Conservation (phyloP, 2,888 invertebrate genomes). For the Mythimna ferrago region DNA sequence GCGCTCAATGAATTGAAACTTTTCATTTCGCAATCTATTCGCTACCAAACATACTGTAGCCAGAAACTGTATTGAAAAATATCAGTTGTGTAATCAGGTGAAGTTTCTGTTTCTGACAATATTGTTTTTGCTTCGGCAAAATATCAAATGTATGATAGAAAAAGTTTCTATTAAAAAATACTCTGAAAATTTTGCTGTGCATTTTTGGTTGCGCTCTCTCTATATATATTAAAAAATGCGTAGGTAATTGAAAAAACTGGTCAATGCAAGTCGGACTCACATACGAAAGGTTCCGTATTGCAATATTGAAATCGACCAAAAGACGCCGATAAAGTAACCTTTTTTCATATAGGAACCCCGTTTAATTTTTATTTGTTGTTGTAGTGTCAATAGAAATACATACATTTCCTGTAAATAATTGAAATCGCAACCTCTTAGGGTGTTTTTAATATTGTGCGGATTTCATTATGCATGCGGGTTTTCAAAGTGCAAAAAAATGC, state of each 20-base stretch:
- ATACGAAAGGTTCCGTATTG: too few species aligned
- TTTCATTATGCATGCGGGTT: too few species aligned
- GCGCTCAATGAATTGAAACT: slow-evolving; percentile 59
- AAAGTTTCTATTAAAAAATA: slow-evolving; percentile 17
- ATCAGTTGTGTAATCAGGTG: slow-evolving; percentile 38
- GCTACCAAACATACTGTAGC: slow-evolving; percentile 39
- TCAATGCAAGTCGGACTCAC: too few species aligned
- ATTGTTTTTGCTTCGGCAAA: slow-evolving; percentile 41
- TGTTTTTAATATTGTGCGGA: too few species aligned
- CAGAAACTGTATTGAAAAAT: slow-evolving; percentile 55
- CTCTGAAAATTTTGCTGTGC: slow-evolving; percentile 20
- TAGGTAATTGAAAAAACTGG: slow-evolving; percentile 44
- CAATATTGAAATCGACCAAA: too few species aligned
- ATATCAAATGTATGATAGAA: slow-evolving; percentile 29
- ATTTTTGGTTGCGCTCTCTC: slow-evolving; percentile 30
- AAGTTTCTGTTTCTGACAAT: slow-evolving; percentile 37
- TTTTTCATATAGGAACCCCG: too few species aligned
- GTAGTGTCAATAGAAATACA: too few species aligned
- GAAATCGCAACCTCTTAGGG: too few species aligned
- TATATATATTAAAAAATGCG: slow-evolving; percentile 54
- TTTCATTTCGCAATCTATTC: slow-evolving; percentile 58
- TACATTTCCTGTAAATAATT: too few species aligned
- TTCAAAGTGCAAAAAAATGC: too few species aligned
- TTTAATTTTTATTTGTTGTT: too few species aligned
- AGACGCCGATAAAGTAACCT: too few species aligned